These are phyloP conservation scores for Athrips mouffetella DNA, from an alignment of 2,888 invertebrate species.

Conservation along the genomic window DNA sequence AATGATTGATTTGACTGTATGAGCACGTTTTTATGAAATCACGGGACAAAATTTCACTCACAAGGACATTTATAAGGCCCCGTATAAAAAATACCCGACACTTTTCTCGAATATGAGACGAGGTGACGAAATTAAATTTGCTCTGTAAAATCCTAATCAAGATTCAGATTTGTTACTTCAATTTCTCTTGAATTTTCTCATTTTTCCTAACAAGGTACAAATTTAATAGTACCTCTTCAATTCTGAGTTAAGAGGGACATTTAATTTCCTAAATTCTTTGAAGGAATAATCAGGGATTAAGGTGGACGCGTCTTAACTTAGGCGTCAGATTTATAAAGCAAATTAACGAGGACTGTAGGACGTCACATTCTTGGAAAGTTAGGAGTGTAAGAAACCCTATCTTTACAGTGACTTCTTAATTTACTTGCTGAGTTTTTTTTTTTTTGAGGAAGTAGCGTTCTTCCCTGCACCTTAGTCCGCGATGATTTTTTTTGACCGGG, in stretches of 20 bases:
- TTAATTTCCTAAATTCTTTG: slow-evolving; percentile 10
- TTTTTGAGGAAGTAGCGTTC: too few relatives aligned
- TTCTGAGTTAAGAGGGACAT: slow-evolving; percentile 5
- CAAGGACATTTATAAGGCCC: slow-evolving; percentile 5
- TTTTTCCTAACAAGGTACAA: slow-evolving; percentile 10
- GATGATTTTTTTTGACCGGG: too few relatives aligned
- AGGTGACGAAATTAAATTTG: slow-evolving; percentile 15
- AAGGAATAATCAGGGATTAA: slow-evolving; percentile 12
- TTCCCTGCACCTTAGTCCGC: too few relatives aligned
- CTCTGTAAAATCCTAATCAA: slow-evolving; percentile 14
- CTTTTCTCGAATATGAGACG: background rate
- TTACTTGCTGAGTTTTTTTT: too few relatives aligned
- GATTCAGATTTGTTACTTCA: slow-evolving; percentile 15
- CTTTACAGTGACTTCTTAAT: too few relatives aligned
- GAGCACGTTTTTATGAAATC: slow-evolving; percentile 7
- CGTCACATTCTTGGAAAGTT: background rate
- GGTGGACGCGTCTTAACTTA: slow-evolving; percentile 2
- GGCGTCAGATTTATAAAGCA: slow-evolving; percentile 4
- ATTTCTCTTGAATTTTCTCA: slow-evolving; percentile 4
- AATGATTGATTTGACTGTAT: slow-evolving; percentile 2
- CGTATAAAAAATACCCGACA: slow-evolving; percentile 1
- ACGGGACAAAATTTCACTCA: background rate
- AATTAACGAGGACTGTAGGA: background rate
- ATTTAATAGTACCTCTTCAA: slow-evolving; percentile 3
- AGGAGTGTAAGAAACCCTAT: background rate